Evolutionary conservation across 2,113 vertebrate species (phyloP).

Genomic region (Brachirus orientalis): DNA sequence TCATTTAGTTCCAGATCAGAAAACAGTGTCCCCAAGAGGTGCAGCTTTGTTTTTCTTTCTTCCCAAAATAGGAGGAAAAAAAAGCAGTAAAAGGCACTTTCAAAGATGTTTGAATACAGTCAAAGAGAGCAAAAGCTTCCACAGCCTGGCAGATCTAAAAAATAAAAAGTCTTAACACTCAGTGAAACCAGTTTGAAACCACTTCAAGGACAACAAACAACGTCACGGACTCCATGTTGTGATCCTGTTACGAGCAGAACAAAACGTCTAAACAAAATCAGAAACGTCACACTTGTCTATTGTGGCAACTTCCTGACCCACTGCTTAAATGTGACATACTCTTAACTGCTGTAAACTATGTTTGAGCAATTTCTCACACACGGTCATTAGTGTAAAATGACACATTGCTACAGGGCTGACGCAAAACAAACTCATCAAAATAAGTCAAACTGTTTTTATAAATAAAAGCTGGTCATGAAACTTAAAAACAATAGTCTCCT

Average conservation of each 20-base stretch:
- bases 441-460: too few relatives aligned
- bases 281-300: neutral
- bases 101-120: conserved; percentile 38
- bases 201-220: conserved; percentile 20
- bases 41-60: conserved; percentile 32
- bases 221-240: conserved; percentile 7
- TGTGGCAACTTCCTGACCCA: neutral
- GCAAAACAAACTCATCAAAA: too few relatives aligned
- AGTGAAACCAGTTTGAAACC: conserved; percentile 28
- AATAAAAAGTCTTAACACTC: conserved; percentile 11
- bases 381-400: neutral
- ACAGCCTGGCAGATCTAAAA: conserved; percentile 30
- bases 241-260: conserved; percentile 11
- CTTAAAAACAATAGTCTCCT: neutral
- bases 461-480: neutral
- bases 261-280: neutral
- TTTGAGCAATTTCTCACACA: neutral
- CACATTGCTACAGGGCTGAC: neutral
- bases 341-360: neutral
- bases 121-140: conserved; percentile 28
- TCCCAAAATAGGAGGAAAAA: neutral
- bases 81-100: conserved; percentile 64
- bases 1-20: conserved; percentile 38
- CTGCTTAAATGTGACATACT: neutral
- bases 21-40: conserved; percentile 13